Conservation (phyloP, 2,797 vertebrate genomes). For the Bradypodion ventrale region DNA sequence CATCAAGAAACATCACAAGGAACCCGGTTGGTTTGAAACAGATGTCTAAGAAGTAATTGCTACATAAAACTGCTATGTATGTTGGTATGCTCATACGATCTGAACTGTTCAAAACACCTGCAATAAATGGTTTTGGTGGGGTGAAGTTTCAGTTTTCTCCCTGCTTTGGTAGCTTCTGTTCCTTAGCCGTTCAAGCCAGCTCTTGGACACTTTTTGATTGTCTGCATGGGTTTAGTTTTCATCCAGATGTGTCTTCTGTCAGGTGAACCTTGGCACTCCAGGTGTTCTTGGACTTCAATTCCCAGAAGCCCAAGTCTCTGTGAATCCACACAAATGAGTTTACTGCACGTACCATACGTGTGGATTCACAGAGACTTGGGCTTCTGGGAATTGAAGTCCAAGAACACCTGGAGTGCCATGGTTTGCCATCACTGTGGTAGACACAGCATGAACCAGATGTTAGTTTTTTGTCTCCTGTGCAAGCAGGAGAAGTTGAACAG, state of each 20-base stretch:
- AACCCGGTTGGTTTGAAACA: not conserved
- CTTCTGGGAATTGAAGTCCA: too few species aligned
- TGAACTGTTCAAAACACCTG: not conserved
- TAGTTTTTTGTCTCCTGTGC: not conserved
- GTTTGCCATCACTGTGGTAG: too few species aligned
- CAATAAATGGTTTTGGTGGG: not conserved
- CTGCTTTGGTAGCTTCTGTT: not conserved
- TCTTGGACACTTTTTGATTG: not conserved
- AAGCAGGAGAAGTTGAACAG: not conserved
- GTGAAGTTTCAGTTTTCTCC: not conserved
- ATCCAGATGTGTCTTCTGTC: not conserved
- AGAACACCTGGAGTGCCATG: too few species aligned
- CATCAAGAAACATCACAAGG: too few species aligned
- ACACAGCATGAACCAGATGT: too few species aligned
- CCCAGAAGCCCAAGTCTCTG: too few species aligned
- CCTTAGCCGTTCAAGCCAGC: not conserved
- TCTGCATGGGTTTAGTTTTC: not conserved
- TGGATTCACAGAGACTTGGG: too few species aligned
- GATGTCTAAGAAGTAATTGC: not conserved
- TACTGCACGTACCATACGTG: too few species aligned
- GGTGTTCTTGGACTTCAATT: too few species aligned
- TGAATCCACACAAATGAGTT: too few species aligned
- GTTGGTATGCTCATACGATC: not conserved
- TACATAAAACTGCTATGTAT: not conserved
- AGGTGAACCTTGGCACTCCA: too few species aligned